Conservation (phyloP, 2,888 invertebrate genomes). For the Copidosoma aretas region DNA sequence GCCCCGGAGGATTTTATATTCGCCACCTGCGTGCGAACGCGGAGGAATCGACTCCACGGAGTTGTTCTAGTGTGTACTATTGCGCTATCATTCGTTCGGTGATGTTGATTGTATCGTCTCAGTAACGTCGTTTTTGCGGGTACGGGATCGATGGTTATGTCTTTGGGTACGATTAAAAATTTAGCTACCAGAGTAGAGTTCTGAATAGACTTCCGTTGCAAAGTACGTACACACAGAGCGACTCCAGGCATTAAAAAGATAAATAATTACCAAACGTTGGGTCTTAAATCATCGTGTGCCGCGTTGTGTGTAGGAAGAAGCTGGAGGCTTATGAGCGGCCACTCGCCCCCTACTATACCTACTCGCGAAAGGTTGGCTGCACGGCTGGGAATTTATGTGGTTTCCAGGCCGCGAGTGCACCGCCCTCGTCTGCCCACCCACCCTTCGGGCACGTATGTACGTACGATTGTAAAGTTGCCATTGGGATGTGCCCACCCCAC, state of each 20-base stretch:
- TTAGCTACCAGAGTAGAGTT: no score
- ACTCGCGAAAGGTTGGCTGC: slow-evolving; percentile 7
- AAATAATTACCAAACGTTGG: no score
- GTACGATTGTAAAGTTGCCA: slow-evolving; percentile 2
- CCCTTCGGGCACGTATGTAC: slow-evolving; percentile 15
- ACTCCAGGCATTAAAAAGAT: no score
- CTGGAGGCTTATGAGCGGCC: no score
- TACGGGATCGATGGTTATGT: neutral
- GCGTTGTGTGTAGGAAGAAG: no score
- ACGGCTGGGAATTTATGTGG: slow-evolving; percentile 49
- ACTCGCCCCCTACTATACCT: no score
- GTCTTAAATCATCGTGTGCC: no score
- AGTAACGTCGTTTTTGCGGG: neutral
- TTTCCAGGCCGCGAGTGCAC: slow-evolving; percentile 33
- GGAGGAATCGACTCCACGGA: neutral
- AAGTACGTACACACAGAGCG: no score
- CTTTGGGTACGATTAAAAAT: neutral
- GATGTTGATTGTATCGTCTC: neutral
- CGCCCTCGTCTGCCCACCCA: slow-evolving; percentile 26
- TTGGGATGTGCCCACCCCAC: slow-evolving; percentile 17
- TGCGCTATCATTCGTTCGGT: neutral
- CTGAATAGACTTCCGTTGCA: neutral
- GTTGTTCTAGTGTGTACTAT: neutral
- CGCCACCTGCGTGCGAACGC: neutral
- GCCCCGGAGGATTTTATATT: slow-evolving; percentile 1